Base-by-base conservation (phyloP, 2,797 vertebrate genomes). In the Ctenosaura bakeri region DNA sequence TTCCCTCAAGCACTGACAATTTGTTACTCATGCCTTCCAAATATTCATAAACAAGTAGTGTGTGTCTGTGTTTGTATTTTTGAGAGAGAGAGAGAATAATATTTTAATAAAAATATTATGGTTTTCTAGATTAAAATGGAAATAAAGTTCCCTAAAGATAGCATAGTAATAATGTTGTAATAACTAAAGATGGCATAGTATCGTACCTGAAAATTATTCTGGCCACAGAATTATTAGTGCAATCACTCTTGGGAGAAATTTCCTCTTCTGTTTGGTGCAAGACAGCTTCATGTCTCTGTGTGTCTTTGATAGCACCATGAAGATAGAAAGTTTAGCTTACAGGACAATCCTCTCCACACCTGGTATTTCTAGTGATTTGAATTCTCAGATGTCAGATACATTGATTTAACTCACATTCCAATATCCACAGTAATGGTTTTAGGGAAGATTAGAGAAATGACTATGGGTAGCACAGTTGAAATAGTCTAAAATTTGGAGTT, bases 81-180 rank as follows among this genome's bases (percentile, higher is more conserved):
- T 8, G 14, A 13, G 73, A 18, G 29, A 20, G 24, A 71, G 32
- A 85, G 32, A 52, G 16, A 50, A 69, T 59, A 20, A 59, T 59
- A 16, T 71, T 50, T 84, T 50, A 85, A 85, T 85, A n/a, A 52
- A 85, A 84, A 7, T 46, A 46, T 71, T 73, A 71, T 54, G 73
- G 10, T 54, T 85, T 54, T 54, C 13, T 73, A 26, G 32, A 24
- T 24, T 6, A 84, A 12, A 50, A 69, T 50, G 29, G 38, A 84
- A 69, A 69, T 7, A 84, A 26, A 29, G 5, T 14, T 7, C 69
- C 32, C 79, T 59, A 38, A 18, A 35, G 18, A 59, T 59, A 10
- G 20, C 29, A 56, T 14, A n/a, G 56, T 59, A 59, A 59, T 59
- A 20, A 59, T 59, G 56, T 56, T 56, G 18, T 20, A 59, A 59